Percentiles rank a stretch among this genome's conserved stretches.
phyloP scores from a whole-genome alignment of 2,888 invertebrate genomes.

The Ferdinandea cuprea region DNA sequence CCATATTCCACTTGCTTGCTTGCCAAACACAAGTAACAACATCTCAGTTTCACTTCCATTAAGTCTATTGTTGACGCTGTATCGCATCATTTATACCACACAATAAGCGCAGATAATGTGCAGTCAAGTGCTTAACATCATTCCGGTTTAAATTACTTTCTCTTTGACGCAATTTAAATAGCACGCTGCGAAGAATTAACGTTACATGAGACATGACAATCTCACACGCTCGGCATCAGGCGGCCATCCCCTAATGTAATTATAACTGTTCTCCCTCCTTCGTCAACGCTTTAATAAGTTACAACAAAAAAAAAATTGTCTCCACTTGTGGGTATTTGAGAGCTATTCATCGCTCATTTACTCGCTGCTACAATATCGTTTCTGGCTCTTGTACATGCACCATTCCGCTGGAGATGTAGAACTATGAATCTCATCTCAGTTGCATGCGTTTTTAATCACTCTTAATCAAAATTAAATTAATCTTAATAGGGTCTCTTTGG shows the following conservation, averaged over 20 bases:
- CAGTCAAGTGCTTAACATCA: conserved; percentile 15
- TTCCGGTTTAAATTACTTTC: conserved; percentile 31
- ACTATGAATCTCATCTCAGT: conserved; percentile 47
- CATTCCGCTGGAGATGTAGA: conserved; percentile 1
- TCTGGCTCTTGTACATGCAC: conserved; percentile 26
- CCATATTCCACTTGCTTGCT: too few species aligned
- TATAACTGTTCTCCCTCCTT: conserved; percentile 26
- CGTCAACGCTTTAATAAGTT: conserved; percentile 5
- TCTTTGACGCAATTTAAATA: conserved; percentile 39
- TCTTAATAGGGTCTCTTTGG: conserved; percentile 41
- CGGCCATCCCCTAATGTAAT: conserved; percentile 44
- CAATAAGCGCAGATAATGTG: background rate
- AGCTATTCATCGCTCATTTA: conserved; percentile 31
- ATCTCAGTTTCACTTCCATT: background rate
- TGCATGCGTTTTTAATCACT: conserved; percentile 48
- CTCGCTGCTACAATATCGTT: conserved; percentile 22
- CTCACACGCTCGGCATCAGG: conserved; percentile 49
- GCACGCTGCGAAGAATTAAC: conserved; percentile 31
- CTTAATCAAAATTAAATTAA: conserved; percentile 59
- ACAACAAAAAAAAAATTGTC: background rate
- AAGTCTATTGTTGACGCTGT: background rate
- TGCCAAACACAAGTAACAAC: too few species aligned
- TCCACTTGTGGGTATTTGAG: conserved; percentile 2
- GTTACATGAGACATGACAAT: conserved; percentile 54
- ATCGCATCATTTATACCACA: conserved; percentile 5